A percentile compares a stretch with the other conserved stretches of the same genome.
Conservation (phyloP, 1,140 invertebrate species). For the Araneus ventricosus region DNA sequence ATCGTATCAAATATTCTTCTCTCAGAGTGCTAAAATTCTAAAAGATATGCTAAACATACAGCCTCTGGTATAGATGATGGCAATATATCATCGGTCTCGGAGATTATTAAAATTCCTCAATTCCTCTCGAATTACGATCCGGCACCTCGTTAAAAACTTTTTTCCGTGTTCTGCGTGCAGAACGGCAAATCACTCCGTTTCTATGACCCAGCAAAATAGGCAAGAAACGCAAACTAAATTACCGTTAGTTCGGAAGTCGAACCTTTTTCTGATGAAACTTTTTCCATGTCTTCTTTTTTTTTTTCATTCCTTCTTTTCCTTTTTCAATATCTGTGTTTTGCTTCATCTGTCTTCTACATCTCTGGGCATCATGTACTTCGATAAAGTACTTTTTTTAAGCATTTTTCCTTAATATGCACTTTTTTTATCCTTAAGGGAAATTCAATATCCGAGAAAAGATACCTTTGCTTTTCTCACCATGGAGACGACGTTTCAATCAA, state of each 20-base stretch:
- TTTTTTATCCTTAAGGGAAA: neutral
- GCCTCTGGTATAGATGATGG: neutral
- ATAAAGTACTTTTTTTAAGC: neutral
- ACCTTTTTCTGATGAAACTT: conserved; percentile 15
- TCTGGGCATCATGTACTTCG: neutral
- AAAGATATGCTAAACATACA: neutral
- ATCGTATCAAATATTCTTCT: neutral
- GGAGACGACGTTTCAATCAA: neutral
- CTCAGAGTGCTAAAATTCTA: neutral
- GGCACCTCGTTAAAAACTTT: neutral
- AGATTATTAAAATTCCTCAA: conserved; percentile 17
- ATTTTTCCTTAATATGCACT: neutral
- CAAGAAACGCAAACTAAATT: neutral
- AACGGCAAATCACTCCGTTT: conserved; percentile 7
- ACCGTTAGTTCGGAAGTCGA: neutral
- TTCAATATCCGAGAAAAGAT: neutral
- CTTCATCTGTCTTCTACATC: conserved; percentile 20
- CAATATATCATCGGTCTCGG: neutral
- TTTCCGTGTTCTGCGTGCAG: neutral
- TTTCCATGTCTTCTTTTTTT: neutral
- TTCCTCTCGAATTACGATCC: neutral
- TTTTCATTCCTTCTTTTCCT: neutral
- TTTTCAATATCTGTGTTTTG: neutral
- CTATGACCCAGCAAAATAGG: too few species aligned
- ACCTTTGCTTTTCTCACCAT: neutral